Conservation (phyloP, 2,797 vertebrate species). For the Psittacula echo region DNA sequence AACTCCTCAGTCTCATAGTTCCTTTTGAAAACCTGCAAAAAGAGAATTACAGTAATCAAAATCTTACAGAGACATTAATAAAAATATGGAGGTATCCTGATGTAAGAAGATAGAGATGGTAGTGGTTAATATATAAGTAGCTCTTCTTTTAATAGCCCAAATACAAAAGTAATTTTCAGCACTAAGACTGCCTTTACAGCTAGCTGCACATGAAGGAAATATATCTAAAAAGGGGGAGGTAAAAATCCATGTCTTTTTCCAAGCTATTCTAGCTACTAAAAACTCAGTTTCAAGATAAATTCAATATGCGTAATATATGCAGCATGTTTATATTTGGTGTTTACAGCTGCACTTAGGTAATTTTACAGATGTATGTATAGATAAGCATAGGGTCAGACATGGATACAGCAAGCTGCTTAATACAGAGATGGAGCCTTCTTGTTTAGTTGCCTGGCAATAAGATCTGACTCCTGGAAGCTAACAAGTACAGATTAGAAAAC, state of each 20-base stretch:
- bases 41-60: not conserved
- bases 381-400: constrained; percentile 4
- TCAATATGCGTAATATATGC: not conserved
- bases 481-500: constrained; percentile 22
- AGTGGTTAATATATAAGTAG: not conserved
- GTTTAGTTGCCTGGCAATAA: constrained; percentile 68
- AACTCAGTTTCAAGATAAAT: constrained; percentile 47
- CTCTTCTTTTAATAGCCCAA: not conserved
- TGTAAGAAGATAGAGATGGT: not conserved
- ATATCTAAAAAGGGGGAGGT: not conserved
- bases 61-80: not conserved
- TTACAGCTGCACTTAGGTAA: not conserved
- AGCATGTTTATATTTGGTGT: not conserved
- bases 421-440: constrained; percentile 25
- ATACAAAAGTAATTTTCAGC: not conserved
- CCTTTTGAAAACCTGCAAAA: not conserved
- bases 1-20: not conserved
- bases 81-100: not conserved
- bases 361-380: not conserved
- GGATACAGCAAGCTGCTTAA: constrained; percentile 9
- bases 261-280: constrained; percentile 27
- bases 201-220: not conserved
- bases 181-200: not conserved
- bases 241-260: constrained; percentile 14
- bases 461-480: constrained; percentile 22